phyloP scores from a whole-genome alignment of 2,113 vertebrate species.

The Pungitius pungitius region DNA sequence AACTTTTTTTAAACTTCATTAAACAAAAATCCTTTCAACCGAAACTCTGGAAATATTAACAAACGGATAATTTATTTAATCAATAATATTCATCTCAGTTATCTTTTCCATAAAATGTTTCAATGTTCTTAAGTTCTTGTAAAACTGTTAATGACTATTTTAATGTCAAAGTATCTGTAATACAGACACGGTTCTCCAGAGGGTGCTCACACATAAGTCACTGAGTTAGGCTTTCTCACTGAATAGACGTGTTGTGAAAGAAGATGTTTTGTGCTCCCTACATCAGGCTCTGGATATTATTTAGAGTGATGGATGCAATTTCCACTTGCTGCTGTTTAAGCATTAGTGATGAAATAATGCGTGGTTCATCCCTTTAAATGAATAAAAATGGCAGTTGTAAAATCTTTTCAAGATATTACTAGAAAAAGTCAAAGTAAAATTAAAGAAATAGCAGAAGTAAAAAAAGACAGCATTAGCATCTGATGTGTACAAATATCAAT shows the following conservation, averaged over 20 bases:
- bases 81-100: not conserved
- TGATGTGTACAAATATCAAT: not conserved
- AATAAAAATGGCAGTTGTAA: not conserved
- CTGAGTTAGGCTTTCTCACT: not conserved
- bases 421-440: not conserved
- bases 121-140: not conserved
- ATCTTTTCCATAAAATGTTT: not conserved
- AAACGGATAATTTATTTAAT: not conserved
- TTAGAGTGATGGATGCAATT: not conserved
- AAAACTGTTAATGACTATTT: not conserved
- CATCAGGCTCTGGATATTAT: not conserved
- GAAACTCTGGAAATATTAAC: not conserved
- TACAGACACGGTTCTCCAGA: conserved; percentile 37
- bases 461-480: not conserved
- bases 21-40: no score
- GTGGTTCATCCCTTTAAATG: not conserved
- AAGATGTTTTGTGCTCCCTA: not conserved
- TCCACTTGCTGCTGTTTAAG: not conserved
- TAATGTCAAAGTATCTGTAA: no score
- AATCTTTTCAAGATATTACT: not conserved
- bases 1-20: no score
- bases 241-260: not conserved
- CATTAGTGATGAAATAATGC: not conserved
- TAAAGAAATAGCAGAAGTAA: not conserved
- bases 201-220: conserved; percentile 14